Conservation (phyloP, 2,797 vertebrate species). For the Hafferia zeledoni region DNA sequence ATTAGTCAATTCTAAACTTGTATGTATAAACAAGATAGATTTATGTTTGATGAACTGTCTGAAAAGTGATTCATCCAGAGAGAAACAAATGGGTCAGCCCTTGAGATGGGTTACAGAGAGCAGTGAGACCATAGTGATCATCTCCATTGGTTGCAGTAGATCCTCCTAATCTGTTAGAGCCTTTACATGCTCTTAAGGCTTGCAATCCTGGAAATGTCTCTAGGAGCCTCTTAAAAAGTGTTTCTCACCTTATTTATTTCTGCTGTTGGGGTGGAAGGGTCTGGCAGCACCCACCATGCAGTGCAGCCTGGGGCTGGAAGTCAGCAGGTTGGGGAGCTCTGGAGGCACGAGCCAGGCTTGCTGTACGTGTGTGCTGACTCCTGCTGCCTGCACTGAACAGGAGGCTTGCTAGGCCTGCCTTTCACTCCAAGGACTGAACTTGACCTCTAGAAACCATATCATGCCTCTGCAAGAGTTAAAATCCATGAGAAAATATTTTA, state of each 20-base stretch:
- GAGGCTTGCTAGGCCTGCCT: neutral
- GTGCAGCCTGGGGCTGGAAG: neutral
- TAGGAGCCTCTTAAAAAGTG: neutral
- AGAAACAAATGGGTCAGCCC: neutral
- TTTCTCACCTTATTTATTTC: neutral
- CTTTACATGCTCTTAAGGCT: neutral
- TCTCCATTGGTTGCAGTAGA: neutral
- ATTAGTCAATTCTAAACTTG: neutral
- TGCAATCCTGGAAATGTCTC: neutral
- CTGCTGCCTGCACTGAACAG: neutral
- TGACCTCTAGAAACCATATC: neutral
- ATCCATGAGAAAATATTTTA: neutral
- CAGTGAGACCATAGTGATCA: neutral
- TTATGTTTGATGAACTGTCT: neutral
- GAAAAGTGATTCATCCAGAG: neutral
- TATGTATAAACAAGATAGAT: neutral
- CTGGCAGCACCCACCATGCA: neutral
- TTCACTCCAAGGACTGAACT: neutral
- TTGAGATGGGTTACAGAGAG: neutral
- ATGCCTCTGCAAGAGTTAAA: conserved; percentile 27
- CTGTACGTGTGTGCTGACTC: neutral
- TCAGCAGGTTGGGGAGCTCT: neutral
- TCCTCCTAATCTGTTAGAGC: neutral
- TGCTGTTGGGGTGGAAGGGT: neutral
- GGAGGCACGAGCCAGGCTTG: neutral